Evolutionary conservation across 2,888 invertebrate genomes (phyloP).

Genomic region (Tricholauxania praeusta): DNA sequence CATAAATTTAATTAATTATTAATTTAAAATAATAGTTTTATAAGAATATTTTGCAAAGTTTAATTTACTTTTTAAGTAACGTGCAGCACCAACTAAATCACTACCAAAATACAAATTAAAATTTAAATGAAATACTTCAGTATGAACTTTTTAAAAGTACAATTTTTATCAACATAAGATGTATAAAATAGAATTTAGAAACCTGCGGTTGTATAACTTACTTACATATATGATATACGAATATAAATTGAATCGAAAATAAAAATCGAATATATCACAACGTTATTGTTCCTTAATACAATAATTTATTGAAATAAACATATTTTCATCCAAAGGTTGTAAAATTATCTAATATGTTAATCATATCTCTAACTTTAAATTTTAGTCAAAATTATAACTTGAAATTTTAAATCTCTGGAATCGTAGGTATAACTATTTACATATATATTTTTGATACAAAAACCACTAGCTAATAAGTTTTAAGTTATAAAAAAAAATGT

Average conservation of each 20-base stretch:
- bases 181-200: slow-evolving; percentile 39
- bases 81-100: slow-evolving; percentile 41
- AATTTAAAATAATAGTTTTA: slow-evolving; percentile 17
- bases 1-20: slow-evolving; percentile 9
- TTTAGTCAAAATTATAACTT: slow-evolving; percentile 6
- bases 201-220: slow-evolving; percentile 64
- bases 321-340: slow-evolving; percentile 25
- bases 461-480: too few species aligned
- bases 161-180: slow-evolving; percentile 39
- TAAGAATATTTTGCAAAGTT: not conserved
- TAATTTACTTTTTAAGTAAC: not conserved
- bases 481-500: too few species aligned
- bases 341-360: slow-evolving; percentile 2
- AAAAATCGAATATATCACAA: slow-evolving; percentile 58
- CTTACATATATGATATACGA: slow-evolving; percentile 51
- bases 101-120: slow-evolving; percentile 35
- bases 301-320: slow-evolving; percentile 36
- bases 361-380: slow-evolving; percentile 24
- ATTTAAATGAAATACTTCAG: slow-evolving; percentile 16
- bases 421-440: too few species aligned
- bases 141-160: slow-evolving; percentile 30
- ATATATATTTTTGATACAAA: too few species aligned
- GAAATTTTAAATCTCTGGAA: too few species aligned
- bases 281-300: slow-evolving; percentile 63
- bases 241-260: slow-evolving; percentile 38